phyloP scores from a whole-genome alignment of 2,888 invertebrate genomes.

The Choristoneura rosaceana region DNA sequence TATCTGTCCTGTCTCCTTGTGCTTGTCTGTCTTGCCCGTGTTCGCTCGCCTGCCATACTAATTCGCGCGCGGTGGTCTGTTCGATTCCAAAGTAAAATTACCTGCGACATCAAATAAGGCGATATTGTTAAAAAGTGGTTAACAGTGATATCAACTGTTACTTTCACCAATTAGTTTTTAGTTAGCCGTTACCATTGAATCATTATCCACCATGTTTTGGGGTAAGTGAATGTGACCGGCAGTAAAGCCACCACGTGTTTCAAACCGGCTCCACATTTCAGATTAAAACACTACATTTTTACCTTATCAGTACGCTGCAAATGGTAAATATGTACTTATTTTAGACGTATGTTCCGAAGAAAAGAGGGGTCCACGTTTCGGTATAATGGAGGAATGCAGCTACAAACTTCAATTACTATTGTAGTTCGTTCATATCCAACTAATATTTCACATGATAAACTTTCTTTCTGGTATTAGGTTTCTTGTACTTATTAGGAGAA shows the following conservation, averaged over 20 bases:
- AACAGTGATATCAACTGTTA: constrained; percentile 16
- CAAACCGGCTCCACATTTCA: constrained; percentile 31
- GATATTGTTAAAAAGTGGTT: constrained; percentile 1
- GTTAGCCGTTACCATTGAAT: constrained; percentile 28
- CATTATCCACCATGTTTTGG: constrained; percentile 72
- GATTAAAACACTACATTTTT: not conserved
- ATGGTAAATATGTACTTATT: not conserved
- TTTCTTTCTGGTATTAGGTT: too few species aligned
- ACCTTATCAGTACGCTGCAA: not conserved
- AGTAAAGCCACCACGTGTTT: constrained; percentile 74
- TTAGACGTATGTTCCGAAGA: not conserved
- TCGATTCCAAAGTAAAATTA: constrained; percentile 4
- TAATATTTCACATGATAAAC: too few species aligned
- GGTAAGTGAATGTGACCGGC: constrained; percentile 70
- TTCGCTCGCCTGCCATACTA: not conserved
- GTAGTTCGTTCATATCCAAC: not conserved
- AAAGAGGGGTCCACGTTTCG: not conserved
- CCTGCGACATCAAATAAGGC: not conserved
- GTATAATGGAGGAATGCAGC: too few species aligned
- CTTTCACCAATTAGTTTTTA: constrained; percentile 2
- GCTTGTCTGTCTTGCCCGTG: not conserved
- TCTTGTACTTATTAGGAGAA: too few species aligned
- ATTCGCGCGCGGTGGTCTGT: constrained; percentile 28
- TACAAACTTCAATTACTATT: not conserved
- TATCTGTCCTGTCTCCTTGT: constrained; percentile 4